Conservation (phyloP, 2,797 vertebrate species). For the Spea hammondii region DNA sequence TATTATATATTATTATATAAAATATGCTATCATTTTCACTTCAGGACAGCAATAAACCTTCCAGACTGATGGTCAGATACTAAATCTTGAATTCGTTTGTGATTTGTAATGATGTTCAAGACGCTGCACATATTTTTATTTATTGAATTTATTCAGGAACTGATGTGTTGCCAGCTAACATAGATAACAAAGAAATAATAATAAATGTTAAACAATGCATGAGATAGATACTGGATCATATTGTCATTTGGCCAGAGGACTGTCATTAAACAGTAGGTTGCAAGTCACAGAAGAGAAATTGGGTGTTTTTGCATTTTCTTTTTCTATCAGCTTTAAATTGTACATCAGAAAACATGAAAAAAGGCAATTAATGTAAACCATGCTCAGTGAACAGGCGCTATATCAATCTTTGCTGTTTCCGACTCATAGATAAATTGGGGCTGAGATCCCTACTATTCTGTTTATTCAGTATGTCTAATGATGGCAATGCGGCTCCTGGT, state of each 20-base stretch:
- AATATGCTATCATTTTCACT: neutral
- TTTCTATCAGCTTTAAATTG: slow-evolving; percentile 29
- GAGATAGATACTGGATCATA: slow-evolving; percentile 17
- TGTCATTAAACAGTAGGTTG: slow-evolving; percentile 34
- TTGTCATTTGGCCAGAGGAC: neutral
- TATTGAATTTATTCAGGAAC: slow-evolving; percentile 34
- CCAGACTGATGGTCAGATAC: neutral
- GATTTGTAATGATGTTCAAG: slow-evolving; percentile 15
- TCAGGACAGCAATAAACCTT: neutral
- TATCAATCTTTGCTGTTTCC: neutral
- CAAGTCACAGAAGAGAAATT: slow-evolving; percentile 23
- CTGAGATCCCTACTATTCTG: slow-evolving; percentile 20
- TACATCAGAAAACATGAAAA: slow-evolving; percentile 25
- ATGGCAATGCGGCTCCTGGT: slow-evolving; percentile 17
- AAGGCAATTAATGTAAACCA: slow-evolving; percentile 45
- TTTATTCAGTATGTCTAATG: slow-evolving; percentile 32
- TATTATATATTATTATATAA: neutral
- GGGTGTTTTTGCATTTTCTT: slow-evolving; percentile 9
- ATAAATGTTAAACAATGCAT: neutral
- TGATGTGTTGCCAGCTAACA: neutral
- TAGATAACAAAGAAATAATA: neutral
- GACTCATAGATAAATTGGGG: slow-evolving; percentile 29
- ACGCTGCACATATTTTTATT: slow-evolving; percentile 20
- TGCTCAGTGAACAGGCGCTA: slow-evolving; percentile 10
- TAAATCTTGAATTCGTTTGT: slow-evolving; percentile 7